phyloP scores from a whole-genome alignment of 2,113 vertebrate species.

The Aleadryas rufinucha region DNA sequence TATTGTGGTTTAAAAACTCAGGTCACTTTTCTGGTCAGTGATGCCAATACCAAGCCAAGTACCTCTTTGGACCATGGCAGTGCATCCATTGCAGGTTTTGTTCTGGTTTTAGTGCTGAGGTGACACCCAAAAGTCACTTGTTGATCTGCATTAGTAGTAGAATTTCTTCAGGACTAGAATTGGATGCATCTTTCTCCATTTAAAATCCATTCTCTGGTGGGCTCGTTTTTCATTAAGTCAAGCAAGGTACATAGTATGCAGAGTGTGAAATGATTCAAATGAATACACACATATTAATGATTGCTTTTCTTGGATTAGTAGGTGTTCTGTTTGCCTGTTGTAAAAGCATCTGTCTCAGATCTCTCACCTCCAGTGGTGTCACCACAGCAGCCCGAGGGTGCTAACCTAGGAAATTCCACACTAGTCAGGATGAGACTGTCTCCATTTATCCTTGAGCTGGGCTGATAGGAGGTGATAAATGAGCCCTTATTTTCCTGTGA shows the following conservation, averaged over 20 bases:
- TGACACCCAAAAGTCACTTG: not conserved
- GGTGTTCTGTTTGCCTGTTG: not conserved
- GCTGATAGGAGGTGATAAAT: not conserved
- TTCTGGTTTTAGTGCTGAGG: not conserved
- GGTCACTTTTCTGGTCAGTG: not conserved
- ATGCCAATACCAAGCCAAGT: not conserved
- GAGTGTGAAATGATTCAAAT: not conserved
- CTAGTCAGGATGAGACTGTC: not conserved
- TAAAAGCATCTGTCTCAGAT: not conserved
- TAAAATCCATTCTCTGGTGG: not conserved
- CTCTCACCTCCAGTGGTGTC: not conserved
- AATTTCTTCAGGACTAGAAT: not conserved
- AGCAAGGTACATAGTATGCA: accelerated
- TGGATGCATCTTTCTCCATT: not conserved
- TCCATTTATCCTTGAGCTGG: not conserved
- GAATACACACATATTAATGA: not conserved
- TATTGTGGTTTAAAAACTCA: not conserved
- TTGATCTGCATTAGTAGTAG: not conserved
- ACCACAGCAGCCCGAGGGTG: not conserved
- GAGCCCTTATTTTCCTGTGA: not conserved
- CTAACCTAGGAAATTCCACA: not conserved
- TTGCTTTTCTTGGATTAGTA: not conserved
- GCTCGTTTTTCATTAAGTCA: not conserved
- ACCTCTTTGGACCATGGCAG: not conserved
- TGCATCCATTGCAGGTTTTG: not conserved